These are phyloP conservation scores for Labroides dimidiatus DNA, from an alignment of 2,797 vertebrate genomes.

Conservation along the genomic window DNA sequence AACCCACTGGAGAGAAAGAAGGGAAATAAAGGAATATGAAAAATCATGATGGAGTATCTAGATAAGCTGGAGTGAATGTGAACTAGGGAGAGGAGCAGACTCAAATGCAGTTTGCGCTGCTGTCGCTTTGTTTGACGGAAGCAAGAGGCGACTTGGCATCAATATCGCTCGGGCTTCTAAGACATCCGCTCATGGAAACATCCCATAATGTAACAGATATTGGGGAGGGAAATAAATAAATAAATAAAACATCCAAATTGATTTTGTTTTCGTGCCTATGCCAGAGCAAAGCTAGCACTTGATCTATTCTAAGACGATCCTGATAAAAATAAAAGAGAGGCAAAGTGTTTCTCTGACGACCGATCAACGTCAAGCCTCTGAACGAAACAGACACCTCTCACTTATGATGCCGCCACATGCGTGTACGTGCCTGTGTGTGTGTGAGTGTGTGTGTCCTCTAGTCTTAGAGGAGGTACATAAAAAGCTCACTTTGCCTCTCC, in stretches of 20 bases:
- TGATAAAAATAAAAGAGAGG: slow-evolving; percentile 74
- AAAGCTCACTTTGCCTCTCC: slow-evolving; percentile 79
- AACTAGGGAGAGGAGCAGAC: slow-evolving; percentile 45
- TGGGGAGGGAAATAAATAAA: slow-evolving; percentile 65
- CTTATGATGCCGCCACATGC: slow-evolving; percentile 57
- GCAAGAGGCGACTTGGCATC: slow-evolving; percentile 72
- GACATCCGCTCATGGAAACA: slow-evolving; percentile 71
- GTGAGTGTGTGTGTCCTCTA: slow-evolving; percentile 65
- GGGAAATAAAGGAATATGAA: slow-evolving; percentile 60
- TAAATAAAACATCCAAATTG: slow-evolving; percentile 76
- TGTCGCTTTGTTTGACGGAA: slow-evolving; percentile 70
- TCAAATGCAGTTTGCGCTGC: slow-evolving; percentile 57
- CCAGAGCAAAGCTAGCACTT: slow-evolving; percentile 66
- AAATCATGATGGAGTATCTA: slow-evolving; percentile 58
- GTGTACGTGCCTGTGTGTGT: background rate
- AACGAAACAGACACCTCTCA: slow-evolving; percentile 79
- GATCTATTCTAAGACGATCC: slow-evolving; percentile 79
- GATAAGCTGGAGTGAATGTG: slow-evolving; percentile 52
- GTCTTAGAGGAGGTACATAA: slow-evolving; percentile 80
- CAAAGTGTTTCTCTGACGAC: slow-evolving; percentile 73
- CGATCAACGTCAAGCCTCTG: slow-evolving; percentile 75
- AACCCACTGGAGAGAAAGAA: slow-evolving; percentile 55
- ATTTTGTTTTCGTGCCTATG: slow-evolving; percentile 68
- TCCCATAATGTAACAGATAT: slow-evolving; percentile 77
- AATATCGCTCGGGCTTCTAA: slow-evolving; percentile 70